phyloP scores from a whole-genome alignment of 2,113 vertebrate genomes.

The Lampris megalopsis region DNA sequence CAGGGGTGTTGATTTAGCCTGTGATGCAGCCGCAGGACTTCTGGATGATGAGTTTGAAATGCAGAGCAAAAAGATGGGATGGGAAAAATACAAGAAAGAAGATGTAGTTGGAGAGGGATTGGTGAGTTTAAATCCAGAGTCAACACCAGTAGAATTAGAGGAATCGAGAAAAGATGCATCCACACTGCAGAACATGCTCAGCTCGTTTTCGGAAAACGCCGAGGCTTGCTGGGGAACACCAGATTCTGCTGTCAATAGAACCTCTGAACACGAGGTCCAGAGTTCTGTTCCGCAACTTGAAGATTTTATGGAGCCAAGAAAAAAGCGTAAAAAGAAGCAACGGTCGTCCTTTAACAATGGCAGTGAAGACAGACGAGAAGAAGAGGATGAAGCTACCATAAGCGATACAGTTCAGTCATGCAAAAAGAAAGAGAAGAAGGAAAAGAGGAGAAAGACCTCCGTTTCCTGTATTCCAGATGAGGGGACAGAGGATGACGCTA shows the following conservation, averaged over 20 bases:
- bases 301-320: neutral
- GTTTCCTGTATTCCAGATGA: too few species aligned
- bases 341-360: neutral
- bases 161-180: neutral
- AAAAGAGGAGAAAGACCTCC: too few species aligned
- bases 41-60: neutral
- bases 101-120: neutral
- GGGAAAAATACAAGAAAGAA: constrained; percentile 5
- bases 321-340: constrained; percentile 40
- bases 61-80: constrained; percentile 6
- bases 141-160: neutral
- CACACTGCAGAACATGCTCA: too few species aligned
- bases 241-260: neutral
- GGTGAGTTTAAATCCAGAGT: neutral
- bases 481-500: too few species aligned
- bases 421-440: too few species aligned
- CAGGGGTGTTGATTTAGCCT: neutral
- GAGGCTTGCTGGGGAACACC: neutral
- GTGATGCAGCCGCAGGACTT: neutral
- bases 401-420: too few species aligned
- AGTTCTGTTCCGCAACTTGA: neutral
- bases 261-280: neutral
- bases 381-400: neutral
- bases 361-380: neutral
- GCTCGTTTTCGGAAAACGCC: constrained; percentile 6